Evolutionary conservation across 1,140 invertebrate genomes (phyloP), one percentile per base, ranked within the genome.

Genomic region (Drosophila setifemur): DNA sequence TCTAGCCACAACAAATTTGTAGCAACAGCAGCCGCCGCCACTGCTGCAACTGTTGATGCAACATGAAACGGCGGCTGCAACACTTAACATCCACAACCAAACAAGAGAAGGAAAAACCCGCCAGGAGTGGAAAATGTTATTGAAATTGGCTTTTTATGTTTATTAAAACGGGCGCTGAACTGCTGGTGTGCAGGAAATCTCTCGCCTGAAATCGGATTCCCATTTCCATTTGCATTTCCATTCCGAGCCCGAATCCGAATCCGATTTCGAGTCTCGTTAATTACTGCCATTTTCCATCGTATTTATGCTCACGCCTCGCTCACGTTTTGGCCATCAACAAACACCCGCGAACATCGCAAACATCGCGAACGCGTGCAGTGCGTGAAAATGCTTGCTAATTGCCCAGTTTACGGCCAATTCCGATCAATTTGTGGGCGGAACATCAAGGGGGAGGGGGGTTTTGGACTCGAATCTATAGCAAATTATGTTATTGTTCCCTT

Each of bases 131-230:
- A 55, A 82, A 86, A 87, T 86, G 81, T 87, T 86, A 87, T 86
- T 86, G 81, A 86, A 86, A 86, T 86, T 86, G 81, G 82, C 76
- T 86, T 86, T 86, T 86, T 87, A 86, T 86, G 81, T 86, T 87
- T 82, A 76, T 82, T 73, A 78, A 85, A 82, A 81, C 77, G 71
- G 52, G 28, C 70, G 52, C 74, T 78, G 50, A 78, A 61, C 54
- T n/a, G n/a, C n/a, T n/a, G n/a, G n/a, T n/a, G n/a, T n/a, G n/a
- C n/a, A n/a, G n/a, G n/a, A n/a, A n/a, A n/a, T n/a, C n/a, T n/a
- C n/a, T n/a, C n/a, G n/a, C n/a, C n/a, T n/a, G n/a, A n/a, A n/a
- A n/a, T n/a, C n/a, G n/a, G n/a, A 52, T 45, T 77, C 66, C 71
- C 45, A 66, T 52, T 58, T 54, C 50, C 57, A 26, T 45, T 37